These are phyloP conservation scores for Tachysurus fulvidraco DNA, from an alignment of 2,113 vertebrate species.

Conservation along the genomic window DNA sequence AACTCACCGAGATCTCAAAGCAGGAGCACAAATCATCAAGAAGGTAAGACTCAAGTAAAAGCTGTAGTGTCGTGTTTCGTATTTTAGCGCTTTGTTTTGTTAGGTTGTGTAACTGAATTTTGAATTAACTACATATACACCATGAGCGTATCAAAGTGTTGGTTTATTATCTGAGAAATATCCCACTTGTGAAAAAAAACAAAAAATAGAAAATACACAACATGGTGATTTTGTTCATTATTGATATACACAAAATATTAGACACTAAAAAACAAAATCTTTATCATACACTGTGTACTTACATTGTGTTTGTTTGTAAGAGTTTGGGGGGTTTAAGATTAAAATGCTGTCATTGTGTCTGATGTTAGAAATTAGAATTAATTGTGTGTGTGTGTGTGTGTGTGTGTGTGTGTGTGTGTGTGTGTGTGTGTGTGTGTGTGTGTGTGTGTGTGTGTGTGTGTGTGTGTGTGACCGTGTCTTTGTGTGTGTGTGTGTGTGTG, in stretches of 20 bases:
- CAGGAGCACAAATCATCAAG: slow-evolving; percentile 20
- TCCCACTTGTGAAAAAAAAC: neutral
- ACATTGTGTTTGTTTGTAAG: too few relatives aligned
- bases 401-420: neutral
- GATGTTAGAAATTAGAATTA: neutral
- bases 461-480: neutral
- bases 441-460: neutral
- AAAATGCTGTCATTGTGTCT: neutral
- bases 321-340: neutral
- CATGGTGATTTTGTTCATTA: neutral
- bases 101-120: neutral
- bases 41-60: slow-evolving; percentile 15
- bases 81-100: neutral
- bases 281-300: too few relatives aligned
- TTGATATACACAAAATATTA: neutral
- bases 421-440: neutral
- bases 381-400: neutral
- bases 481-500: neutral
- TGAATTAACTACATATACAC: neutral
- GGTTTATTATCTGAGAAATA: neutral
- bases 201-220: neutral
- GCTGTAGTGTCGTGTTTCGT: neutral
- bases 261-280: too few relatives aligned
- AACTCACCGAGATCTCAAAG: slow-evolving; percentile 14
- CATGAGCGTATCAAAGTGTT: neutral